Evolutionary conservation across 2,113 vertebrate species (phyloP).

Genomic region (Sceloporus undulatus): DNA sequence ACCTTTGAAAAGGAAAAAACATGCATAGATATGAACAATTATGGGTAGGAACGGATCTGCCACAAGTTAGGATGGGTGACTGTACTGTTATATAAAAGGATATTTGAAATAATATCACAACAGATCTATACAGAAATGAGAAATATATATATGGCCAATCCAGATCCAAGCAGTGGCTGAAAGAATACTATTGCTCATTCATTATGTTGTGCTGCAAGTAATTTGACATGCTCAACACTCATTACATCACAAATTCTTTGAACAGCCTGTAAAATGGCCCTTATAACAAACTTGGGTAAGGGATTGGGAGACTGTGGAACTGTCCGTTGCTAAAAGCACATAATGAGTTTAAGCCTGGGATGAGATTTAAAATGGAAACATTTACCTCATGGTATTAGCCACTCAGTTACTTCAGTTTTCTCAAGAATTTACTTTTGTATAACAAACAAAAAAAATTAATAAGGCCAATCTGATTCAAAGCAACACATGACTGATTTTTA

Average conservation of each 20-base stretch:
- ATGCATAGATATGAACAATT: not conserved
- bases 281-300: not conserved
- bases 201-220: not conserved
- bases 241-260: slow-evolving; percentile 2
- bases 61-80: not conserved
- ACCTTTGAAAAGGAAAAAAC: slow-evolving; percentile 75
- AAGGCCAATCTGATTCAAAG: not conserved
- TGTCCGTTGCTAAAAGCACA: not conserved
- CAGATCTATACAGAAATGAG: slow-evolving; percentile 15
- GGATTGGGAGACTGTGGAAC: not conserved
- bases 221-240: not conserved
- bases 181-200: not conserved
- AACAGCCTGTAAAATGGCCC: not conserved
- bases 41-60: not conserved
- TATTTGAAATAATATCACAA: not conserved
- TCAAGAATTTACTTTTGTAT: not conserved
- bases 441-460: slow-evolving; percentile 4
- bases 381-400: no score
- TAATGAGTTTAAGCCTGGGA: not conserved
- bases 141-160: slow-evolving; percentile 17
- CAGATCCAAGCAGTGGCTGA: not conserved
- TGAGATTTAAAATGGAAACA: not conserved
- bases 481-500: slow-evolving; percentile 6
- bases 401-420: not conserved
- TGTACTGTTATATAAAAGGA: not conserved